Evolutionary conservation across 2,797 vertebrate species (phyloP), one percentile per base, ranked within the genome.

Genomic region (Streptopelia turtur): DNA sequence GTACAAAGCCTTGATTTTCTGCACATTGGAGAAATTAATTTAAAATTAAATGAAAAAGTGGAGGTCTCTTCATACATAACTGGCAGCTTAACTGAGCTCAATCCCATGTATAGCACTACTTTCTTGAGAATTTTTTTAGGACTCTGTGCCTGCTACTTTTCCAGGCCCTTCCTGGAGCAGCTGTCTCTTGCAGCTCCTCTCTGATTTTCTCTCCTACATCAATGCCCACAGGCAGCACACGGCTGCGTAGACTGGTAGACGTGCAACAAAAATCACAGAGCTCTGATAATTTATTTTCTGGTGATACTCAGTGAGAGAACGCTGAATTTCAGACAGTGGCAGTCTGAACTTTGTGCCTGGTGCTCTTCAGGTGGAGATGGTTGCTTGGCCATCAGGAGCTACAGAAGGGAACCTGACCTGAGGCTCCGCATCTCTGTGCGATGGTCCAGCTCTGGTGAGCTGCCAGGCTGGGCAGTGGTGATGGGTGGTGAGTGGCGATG

Each of bases 211-310:
- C 35, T 24, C 33, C 28, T 43, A 6, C 13, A 13, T 52, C n/a
- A 33, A 4, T 45, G 10, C 33, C 50, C n/a, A 13, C 23, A 31
- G 49, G 16, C 49, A 71, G 15, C 1, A 0, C 5, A 4, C n/a
- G 23, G 27, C 17, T n/a, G 6, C 37, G 59, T 59, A 55, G 68
- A 82, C 31, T 24, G 3, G 2, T 20, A 39, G 70, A 79, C 71
- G 13, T n/a, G 20, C 14, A 68, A 41, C 6, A 16, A 20, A 72
- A 13, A 23, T 49, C 23, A 3, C 11, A 30, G 11, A 2, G 10
- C 30, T 71, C 43, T 55, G 35, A 33, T 4, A 55, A 13, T 23
- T 53, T 28, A 17, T 71, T 69, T 49, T n/a, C 33, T 60, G 45
- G 10, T 63, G 37, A 17, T 75, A 9, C 11, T 41, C 66, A 5